These are phyloP conservation scores for Marcusenius ussheri DNA, from an alignment of 2,113 vertebrate genomes.

Conservation along the genomic window DNA sequence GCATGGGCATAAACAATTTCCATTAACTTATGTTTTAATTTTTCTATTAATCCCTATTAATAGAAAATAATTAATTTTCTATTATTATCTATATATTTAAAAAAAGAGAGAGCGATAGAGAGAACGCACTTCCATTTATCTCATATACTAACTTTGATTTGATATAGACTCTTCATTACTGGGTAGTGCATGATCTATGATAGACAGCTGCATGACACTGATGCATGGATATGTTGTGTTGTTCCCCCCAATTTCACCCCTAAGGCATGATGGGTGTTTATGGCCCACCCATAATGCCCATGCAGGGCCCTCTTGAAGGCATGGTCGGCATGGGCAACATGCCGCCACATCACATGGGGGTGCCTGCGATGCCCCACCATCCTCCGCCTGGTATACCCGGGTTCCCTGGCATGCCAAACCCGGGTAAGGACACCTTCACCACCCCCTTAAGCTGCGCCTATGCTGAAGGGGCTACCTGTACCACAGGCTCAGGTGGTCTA, in stretches of 20 bases:
- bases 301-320: constrained; percentile 97
- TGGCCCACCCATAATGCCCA: constrained; percentile 89
- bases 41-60: constrained; percentile 12
- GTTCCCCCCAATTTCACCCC: constrained; percentile 61
- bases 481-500: constrained; percentile 40
- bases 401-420: constrained; percentile 86
- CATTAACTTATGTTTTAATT: constrained; percentile 32
- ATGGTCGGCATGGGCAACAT: constrained; percentile 98
- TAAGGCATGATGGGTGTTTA: constrained; percentile 99
- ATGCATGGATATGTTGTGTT: constrained; percentile 93
- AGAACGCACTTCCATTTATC: constrained; percentile 1
- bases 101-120: background rate
- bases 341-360: constrained; percentile 90
- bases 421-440: constrained; percentile 76
- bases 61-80: too few relatives aligned
- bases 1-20: constrained; percentile 43
- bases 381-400: constrained; percentile 88
- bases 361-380: constrained; percentile 80
- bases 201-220: constrained; percentile 77
- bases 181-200: constrained; percentile 81
- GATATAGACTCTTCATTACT: constrained; percentile 46
- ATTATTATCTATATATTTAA: too few relatives aligned
- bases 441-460: constrained; percentile 47
- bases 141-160: constrained; percentile 56
- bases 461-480: constrained; percentile 62